Evolutionary conservation across 2,113 vertebrate species (phyloP).

Genomic region (Ornithorhynchus anatinus): DNA sequence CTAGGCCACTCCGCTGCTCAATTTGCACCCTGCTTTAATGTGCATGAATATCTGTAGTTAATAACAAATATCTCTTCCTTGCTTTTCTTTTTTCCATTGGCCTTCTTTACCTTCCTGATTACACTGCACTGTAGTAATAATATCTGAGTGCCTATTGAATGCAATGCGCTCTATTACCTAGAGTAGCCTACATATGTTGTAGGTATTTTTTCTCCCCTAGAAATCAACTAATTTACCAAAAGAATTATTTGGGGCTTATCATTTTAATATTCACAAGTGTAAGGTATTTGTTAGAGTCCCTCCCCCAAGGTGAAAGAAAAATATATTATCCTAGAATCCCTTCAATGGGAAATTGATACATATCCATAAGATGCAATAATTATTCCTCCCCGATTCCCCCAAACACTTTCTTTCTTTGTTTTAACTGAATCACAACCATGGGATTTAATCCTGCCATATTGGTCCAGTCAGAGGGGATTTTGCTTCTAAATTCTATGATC

Average conservation of each 20-base stretch:
- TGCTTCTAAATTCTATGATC: neutral
- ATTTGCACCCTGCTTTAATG: neutral
- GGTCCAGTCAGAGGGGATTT: neutral
- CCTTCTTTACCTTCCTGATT: neutral
- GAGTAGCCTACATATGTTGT: neutral
- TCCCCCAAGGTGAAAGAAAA: neutral
- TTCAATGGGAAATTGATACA: slow-evolving; percentile 1
- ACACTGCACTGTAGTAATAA: neutral
- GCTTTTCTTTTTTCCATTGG: neutral
- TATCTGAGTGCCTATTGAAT: too few species aligned
- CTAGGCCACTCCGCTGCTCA: neutral
- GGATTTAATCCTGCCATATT: neutral
- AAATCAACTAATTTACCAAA: too few species aligned
- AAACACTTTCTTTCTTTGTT: neutral
- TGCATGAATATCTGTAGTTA: neutral
- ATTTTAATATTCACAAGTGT: neutral
- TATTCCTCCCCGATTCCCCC: neutral
- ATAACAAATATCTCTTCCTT: neutral
- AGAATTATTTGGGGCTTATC: neutral
- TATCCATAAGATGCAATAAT: too few species aligned
- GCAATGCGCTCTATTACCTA: too few species aligned
- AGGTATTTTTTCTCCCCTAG: neutral
- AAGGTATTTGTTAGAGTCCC: neutral
- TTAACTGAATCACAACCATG: neutral
- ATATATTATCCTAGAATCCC: neutral